Conservation (phyloP, 1,140 invertebrate species). For the Drosophila subpulchrella region DNA sequence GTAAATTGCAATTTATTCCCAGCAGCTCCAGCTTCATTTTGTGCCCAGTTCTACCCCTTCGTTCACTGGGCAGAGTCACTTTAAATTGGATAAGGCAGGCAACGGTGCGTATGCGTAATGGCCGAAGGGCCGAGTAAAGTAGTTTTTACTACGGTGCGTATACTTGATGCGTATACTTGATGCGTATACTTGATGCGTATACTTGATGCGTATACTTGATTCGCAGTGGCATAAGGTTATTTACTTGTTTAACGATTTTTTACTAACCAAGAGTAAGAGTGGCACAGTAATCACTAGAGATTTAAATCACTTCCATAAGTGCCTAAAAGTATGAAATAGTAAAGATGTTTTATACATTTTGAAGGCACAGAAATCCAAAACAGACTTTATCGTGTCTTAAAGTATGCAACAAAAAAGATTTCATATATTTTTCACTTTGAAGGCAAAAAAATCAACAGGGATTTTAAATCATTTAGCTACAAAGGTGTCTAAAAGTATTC, state of each 20-base stretch:
- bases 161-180: conserved; percentile 3
- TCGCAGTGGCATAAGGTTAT: neutral
- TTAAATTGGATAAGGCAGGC: conserved; percentile 40
- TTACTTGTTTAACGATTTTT: neutral
- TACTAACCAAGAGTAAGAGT: no score
- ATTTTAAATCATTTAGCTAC: no score
- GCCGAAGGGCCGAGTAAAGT: conserved; percentile 20
- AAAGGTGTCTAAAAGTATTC: no score
- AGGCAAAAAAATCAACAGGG: no score
- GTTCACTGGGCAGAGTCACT: conserved; percentile 7
- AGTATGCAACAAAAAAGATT: no score
- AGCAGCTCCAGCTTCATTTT: conserved; percentile 51
- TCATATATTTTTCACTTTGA: no score
- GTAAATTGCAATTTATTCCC: conserved; percentile 77
- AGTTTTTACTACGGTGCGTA: conserved; percentile 7
- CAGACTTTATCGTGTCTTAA: no score
- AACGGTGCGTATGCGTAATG: conserved; percentile 71
- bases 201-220: conserved; percentile 8
- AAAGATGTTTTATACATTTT: no score
- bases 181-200: conserved; percentile 8
- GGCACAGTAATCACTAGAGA: no score
- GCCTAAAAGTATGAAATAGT: no score
- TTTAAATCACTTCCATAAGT: no score
- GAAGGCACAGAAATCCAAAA: no score
- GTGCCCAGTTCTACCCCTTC: neutral